Evolutionary conservation across 2,888 invertebrate genomes (phyloP).

Genomic region (Melolontha melolontha): DNA sequence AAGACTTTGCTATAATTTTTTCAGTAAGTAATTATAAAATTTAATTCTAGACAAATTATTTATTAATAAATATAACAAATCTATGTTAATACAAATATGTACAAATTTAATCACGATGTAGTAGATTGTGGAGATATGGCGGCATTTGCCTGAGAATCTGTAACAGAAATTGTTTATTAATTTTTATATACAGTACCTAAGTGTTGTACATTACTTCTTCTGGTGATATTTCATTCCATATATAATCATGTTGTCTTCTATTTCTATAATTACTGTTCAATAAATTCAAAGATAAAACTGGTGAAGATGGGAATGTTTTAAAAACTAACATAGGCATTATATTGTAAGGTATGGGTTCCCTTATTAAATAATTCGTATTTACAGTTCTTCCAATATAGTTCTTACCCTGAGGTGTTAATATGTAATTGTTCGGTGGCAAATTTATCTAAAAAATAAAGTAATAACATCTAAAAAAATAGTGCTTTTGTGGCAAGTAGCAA

Average conservation of each 20-base stretch:
- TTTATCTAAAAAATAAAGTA: constrained; percentile 8
- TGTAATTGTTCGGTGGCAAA: constrained; percentile 15
- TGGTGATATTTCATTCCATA: constrained; percentile 11
- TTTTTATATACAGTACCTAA: not conserved
- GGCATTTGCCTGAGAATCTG: constrained; percentile 19
- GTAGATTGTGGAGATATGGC: constrained; percentile 4
- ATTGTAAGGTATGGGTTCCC: constrained; percentile 30
- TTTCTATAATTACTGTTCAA: constrained; percentile 1
- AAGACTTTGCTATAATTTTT: too few species aligned
- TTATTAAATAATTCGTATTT: constrained; percentile 36
- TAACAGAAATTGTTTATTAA: constrained; percentile 5
- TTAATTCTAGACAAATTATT: not conserved
- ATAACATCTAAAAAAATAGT: too few species aligned
- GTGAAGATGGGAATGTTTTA: constrained; percentile 19
- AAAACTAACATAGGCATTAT: constrained; percentile 24
- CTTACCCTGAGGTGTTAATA: constrained; percentile 4
- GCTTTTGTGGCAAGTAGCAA: too few species aligned
- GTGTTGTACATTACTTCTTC: constrained; percentile 9
- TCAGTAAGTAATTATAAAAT: not conserved
- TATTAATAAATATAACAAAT: too few species aligned
- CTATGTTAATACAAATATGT: not conserved
- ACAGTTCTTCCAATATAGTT: not conserved
- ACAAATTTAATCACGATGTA: constrained; percentile 14
- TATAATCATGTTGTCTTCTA: constrained; percentile 8
- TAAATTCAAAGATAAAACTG: constrained; percentile 26